A percentile compares a stretch with the other conserved stretches of the same genome.
These are phyloP conservation scores for Centropyge bicolor DNA, from an alignment of 2,797 vertebrate genomes.

Conservation along the genomic window DNA sequence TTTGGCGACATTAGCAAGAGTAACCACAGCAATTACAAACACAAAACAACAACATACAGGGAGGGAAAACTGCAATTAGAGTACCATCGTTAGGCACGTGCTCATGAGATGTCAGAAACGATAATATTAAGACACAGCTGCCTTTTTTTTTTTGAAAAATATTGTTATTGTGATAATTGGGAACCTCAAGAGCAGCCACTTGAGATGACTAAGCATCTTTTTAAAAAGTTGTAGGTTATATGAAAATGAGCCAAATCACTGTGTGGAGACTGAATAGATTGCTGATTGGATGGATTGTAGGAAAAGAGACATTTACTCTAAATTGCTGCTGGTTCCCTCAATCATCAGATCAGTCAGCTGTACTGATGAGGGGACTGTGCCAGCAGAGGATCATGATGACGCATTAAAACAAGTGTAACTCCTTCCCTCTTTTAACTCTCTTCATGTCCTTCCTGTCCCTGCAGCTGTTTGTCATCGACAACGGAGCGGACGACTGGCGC, in stretches of 20 bases:
- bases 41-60: constrained; percentile 50
- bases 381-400: constrained; percentile 35
- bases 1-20: constrained; percentile 54
- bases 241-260: constrained; percentile 58
- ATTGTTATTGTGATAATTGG: constrained; percentile 47
- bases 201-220: constrained; percentile 58
- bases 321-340: constrained; percentile 62
- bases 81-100: not conserved
- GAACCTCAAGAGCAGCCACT: constrained; percentile 29
- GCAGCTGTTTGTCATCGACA: constrained; percentile 94
- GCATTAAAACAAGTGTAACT: constrained; percentile 53
- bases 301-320: constrained; percentile 59
- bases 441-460: constrained; percentile 52
- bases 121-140: too few species aligned
- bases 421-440: constrained; percentile 43
- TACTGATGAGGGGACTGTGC: constrained; percentile 40
- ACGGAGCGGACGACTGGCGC: constrained; percentile 98
- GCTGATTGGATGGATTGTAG: constrained; percentile 64
- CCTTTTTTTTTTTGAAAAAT: constrained; percentile 20
- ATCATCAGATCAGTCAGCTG: constrained; percentile 65
- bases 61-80: constrained; percentile 63
- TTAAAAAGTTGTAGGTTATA: constrained; percentile 49
- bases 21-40: constrained; percentile 72
- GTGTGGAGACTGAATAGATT: constrained; percentile 53
- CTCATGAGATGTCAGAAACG: constrained; percentile 15